These are phyloP conservation scores for Lepidocyrtinus sp. DNA, from an alignment of 2,888 invertebrate species.

Conservation along the genomic window DNA sequence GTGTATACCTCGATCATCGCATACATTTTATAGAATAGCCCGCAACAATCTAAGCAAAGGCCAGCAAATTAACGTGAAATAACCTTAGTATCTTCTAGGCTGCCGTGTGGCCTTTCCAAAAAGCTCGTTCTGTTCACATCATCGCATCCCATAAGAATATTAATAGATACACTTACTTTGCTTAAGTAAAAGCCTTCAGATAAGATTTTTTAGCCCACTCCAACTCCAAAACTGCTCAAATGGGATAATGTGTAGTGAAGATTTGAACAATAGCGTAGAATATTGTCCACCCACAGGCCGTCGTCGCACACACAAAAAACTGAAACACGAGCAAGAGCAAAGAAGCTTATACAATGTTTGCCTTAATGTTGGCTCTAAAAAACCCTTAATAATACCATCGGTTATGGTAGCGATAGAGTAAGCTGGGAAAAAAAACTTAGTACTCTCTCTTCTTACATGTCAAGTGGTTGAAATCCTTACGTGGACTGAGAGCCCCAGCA, in stretches of 20 bases:
- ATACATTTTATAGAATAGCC: neutral
- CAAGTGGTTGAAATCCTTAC: constrained; percentile 56
- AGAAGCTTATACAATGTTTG: no score
- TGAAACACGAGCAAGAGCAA: constrained; percentile 38
- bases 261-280: neutral
- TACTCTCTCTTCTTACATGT: constrained; percentile 1
- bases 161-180: constrained; percentile 18
- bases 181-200: constrained; percentile 53
- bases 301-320: no score
- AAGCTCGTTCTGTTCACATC: neutral
- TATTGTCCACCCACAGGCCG: no score
- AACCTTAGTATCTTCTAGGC: neutral
- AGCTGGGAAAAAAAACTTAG: neutral
- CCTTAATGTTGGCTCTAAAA: no score
- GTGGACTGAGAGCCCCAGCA: constrained; percentile 58
- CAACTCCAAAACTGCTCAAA: neutral
- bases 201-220: constrained; percentile 46
- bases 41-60: neutral
- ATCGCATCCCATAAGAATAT: neutral
- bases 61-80: neutral
- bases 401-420: no score
- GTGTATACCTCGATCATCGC: neutral
- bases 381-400: no score
- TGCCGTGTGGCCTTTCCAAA: constrained; percentile 8
- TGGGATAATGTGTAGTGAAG: neutral